Evolutionary conservation across 2,113 vertebrate genomes (phyloP), one percentile per base, ranked within the genome.

Genomic region (Circaetus gallicus): DNA sequence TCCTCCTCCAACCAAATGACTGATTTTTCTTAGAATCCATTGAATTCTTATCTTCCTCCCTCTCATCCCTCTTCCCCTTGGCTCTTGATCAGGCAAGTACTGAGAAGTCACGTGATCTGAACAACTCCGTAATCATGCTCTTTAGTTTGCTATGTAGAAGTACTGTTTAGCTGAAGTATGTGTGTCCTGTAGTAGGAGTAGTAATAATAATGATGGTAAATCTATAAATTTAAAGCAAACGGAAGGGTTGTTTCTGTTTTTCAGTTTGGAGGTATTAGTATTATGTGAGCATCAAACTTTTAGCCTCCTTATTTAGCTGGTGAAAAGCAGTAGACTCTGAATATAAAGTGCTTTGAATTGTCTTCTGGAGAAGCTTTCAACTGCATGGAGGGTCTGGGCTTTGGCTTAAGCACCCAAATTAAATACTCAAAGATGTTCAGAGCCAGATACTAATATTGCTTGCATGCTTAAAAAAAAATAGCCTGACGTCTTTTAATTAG

Each of bases 21-120:
- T 94, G 43, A 93, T 92, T 94, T 82, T 94, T 88, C 90, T 97
- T 94, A 91, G 83, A 86, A 94, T 82, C 65, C 72, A 70, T 84
- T 95, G 86, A 92, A 95, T 80, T 91, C 69, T 83, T 86, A 52
- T 65, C 94, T 96, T 92, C 45, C 16, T 93, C 66, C 81, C 58
- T 95, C 77, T 92, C 82, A 74, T 95, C 66, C 16, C 73, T 92
- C 89, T 92, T 96, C 66, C 65, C 36, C 31, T 90, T 95, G 93
- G 81, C 84, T 89, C 49, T 87, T 84, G 49, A 96, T 96, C 70
- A 89, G 81, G 38, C 61, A 61, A 82, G 52, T 79, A 38, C 56
- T 65, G 62, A 79, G 84, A 93, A 95, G 66, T 93, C 81, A 95
- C 19, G 12, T 95, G 93, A 42, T 65, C 25, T 65, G 65, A 87